Evolutionary conservation across 1,140 invertebrate genomes (phyloP), one percentile per base, ranked within the genome.

Genomic region (Campodea augens): DNA sequence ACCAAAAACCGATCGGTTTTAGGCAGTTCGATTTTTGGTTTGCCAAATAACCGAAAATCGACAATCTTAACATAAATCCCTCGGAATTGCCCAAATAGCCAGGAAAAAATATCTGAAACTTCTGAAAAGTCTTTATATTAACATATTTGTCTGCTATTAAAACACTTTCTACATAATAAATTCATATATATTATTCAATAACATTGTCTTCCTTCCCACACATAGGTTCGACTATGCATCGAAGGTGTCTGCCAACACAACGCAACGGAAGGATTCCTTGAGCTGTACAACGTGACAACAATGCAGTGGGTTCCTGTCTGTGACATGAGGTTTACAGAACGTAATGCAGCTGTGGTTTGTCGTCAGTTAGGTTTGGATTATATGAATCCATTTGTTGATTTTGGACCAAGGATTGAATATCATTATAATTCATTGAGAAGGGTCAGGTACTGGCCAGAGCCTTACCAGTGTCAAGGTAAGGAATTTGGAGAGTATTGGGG

Each of bases 271-370:
- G 77, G 77, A 7, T 99, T 97, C 56, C 61, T 99, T 25, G 87
- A 98, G 65, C 81, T 92, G 53, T 98, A 86, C 58, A 99, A 98
- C 60, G 69, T 67, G 44, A 97, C 93, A 3, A 93, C 90, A 0
- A 63, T 88, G 7, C 89, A 97, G 59, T 97, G 91, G 89, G 83
- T 95, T 29, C 87, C 95, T 0, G 77, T 97, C 57, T 99, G 96
- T 63, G 95, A 99, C 67, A 71, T 73, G 40, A 69, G 89, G 45
- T 98, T 98, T 58, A 93, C 87, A 0, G 85, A 93, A 58, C 69
- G 87, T 55, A 95, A 95, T 61, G 88, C 87, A 2, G 78, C 91
- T 69, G 89, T 98, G 1, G 86, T 95, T 0, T 99, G 95, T 58
- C 70, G 84, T 19, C 85, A 97, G 58, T 61, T 98, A n/a, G 89